Base-by-base conservation (phyloP, 2,888 invertebrate species). In the Eueremaeus valkanovi region DNA sequence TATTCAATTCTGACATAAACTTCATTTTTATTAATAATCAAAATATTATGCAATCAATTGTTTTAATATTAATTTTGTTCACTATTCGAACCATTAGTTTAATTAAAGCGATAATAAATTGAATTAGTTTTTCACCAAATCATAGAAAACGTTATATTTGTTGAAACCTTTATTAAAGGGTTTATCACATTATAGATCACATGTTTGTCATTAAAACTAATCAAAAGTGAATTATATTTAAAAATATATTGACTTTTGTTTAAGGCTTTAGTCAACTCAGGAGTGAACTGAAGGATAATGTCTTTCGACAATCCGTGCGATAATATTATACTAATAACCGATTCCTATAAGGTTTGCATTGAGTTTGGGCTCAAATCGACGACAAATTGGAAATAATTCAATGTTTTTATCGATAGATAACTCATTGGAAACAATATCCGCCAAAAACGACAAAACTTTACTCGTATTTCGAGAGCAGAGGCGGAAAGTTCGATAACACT, bases 391-490 rank as follows among this genome's bases (percentile, higher is more conserved):
- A 29, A 13, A 13, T 8, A 1, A 21, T n/a, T n/a, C 5, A 18
- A 18, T 5, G 45, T 9, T 45, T 45, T 45, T 45, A 27, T 36
- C 36, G 0, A 24, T 40, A 70, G 70, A 70, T 70, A 0, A 70
- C 70, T 70, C 70, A 70, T 70, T 70, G 70, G 70, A 70, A 70
- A 29, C 70, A 70, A 45, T 70, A 70, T 45, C 70, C 70, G 16
- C 70, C 70, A 3, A 70, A 70, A 11, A 70, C 70, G 27, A 70
- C 70, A 70, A 70, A 70, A 70, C 70, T 70, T 36, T 70, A 70
- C n/a, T 70, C 70, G 5, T 70, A 70, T 70, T 70, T 70, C 16
- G 70, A 70, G 70, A 40, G 40, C 70, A 42, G 70, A 45, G 70
- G 70, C 40, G 45, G 70, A 21, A 21, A 21, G 6, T 40, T 70